Evolutionary conservation across 1,140 invertebrate species (phyloP).

Genomic region (Diabrotica virgifera): DNA sequence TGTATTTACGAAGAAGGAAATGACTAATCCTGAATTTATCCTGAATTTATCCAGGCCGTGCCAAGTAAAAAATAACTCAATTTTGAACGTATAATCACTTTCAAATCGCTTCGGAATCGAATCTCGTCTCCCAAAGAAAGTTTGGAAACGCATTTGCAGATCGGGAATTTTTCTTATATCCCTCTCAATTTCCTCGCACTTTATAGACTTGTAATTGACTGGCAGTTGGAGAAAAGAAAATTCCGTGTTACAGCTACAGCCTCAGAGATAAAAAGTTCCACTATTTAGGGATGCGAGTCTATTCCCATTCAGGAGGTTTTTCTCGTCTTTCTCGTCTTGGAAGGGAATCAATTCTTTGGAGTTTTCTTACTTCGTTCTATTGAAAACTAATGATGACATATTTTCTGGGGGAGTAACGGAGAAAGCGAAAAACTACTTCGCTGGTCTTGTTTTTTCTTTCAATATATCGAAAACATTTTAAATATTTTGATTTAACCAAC

Average conservation of each 20-base stretch:
- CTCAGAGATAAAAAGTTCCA: slow-evolving; percentile 2
- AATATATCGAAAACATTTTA: too few relatives aligned
- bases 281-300: background rate
- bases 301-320: background rate
- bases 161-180: slow-evolving; percentile 34
- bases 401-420: too few relatives aligned
- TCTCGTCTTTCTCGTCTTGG: background rate
- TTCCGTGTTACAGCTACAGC: background rate
- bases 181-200: slow-evolving; percentile 35
- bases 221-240: slow-evolving; percentile 29
- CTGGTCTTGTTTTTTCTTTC: too few relatives aligned
- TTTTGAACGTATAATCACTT: slow-evolving; percentile 22
- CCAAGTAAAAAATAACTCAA: slow-evolving; percentile 16
- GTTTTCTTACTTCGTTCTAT: background rate
- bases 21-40: slow-evolving; percentile 4
- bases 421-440: too few relatives aligned
- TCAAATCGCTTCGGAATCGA: slow-evolving; percentile 24
- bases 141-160: slow-evolving; percentile 30
- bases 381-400: background rate
- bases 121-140: slow-evolving; percentile 26
- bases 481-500: too few relatives aligned
- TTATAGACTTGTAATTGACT: slow-evolving; percentile 36
- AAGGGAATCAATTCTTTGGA: background rate
- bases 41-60: background rate
- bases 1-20: background rate